Evolutionary conservation across 2,888 invertebrate genomes (phyloP), one percentile per base, ranked within the genome.

Genomic region (Tetragnatha montana): DNA sequence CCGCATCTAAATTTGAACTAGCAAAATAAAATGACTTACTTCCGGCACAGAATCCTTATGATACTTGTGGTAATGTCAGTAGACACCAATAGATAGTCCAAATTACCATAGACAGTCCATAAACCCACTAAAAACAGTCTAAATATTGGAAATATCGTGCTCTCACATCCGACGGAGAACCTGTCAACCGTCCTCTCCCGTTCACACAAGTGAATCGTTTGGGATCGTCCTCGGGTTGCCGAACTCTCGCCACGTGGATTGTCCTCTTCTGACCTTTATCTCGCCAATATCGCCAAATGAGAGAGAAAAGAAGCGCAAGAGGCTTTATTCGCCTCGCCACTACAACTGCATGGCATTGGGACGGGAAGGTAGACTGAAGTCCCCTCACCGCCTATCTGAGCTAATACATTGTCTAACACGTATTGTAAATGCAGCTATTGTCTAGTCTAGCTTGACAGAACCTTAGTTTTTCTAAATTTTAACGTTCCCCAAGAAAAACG

Each of bases 221-320:
- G 60, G 14, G 14, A 60, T 60, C 12, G 12, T 60, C 60, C 14
- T 12, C 60, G 60, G 60, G 60, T 60, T 60, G 60, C 60, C 60
- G 60, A 60, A 60, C 60, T 60, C 60, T 60, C 60, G 60, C 60
- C 60, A 60, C 60, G 60, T 60, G 60, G 60, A 60, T 60, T 60
- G 60, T 60, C 60, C 60, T 60, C 60, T 60, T 60, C 17, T 60
- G 60, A 60, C 60, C 60, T 60, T 60, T 60, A 60, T 60, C 60
- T 60, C 60, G 60, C 60, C 60, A 60, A 60, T 17, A 4, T 60
- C 60, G 60, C 60, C 60, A 60, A 60, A 12, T 12, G 12, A 60
- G 12, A 17, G 14, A 60, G 60, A 60, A 60, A 17, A 17, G 12
- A 17, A 60, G 60, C 60, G 60, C 12, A 60, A 60, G 60, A 17